Evolutionary conservation across 2,113 vertebrate genomes (phyloP).

Genomic region (Corydoras sp.): DNA sequence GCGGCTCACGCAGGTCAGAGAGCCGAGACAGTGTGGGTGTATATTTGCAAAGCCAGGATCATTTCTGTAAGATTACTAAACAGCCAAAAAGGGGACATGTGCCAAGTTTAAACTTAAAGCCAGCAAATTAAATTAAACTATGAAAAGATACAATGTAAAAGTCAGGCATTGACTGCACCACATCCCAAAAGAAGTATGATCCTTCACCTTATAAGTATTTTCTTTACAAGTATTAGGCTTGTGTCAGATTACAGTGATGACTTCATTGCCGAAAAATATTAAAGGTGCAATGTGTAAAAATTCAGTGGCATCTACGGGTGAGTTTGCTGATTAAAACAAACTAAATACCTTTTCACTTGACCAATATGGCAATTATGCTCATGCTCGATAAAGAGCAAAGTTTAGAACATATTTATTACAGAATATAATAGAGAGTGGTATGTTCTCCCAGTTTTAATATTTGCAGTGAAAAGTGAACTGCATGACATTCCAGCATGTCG

Average conservation of each 20-base stretch:
- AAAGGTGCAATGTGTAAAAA: conserved; percentile 10
- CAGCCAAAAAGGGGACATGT: conserved; percentile 47
- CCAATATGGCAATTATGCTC: too few relatives aligned
- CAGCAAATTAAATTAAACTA: background rate
- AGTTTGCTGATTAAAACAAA: too few relatives aligned
- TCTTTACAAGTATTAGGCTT: conserved; percentile 15
- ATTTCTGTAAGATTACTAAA: conserved; percentile 50
- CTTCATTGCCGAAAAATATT: conserved; percentile 10
- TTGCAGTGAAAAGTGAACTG: too few relatives aligned
- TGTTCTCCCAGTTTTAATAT: too few relatives aligned
- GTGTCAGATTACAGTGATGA: conserved; percentile 14
- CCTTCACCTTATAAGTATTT: conserved; percentile 4
- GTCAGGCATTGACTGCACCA: too few relatives aligned
- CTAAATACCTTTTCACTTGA: too few relatives aligned
- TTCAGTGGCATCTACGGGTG: conserved; percentile 4
- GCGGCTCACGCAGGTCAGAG: conserved; percentile 40
- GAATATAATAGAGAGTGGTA: too few relatives aligned
- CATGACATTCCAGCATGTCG: too few relatives aligned
- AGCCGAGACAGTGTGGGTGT: conserved; percentile 24
- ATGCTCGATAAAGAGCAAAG: too few relatives aligned
- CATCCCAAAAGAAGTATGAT: background rate
- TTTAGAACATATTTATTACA: too few relatives aligned
- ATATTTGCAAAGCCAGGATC: conserved; percentile 27
- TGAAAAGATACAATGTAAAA: too few relatives aligned
- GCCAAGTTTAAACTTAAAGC: conserved; percentile 36